Base-by-base conservation (phyloP, 1,140 invertebrate species). In the Kradibia gibbosae region DNA sequence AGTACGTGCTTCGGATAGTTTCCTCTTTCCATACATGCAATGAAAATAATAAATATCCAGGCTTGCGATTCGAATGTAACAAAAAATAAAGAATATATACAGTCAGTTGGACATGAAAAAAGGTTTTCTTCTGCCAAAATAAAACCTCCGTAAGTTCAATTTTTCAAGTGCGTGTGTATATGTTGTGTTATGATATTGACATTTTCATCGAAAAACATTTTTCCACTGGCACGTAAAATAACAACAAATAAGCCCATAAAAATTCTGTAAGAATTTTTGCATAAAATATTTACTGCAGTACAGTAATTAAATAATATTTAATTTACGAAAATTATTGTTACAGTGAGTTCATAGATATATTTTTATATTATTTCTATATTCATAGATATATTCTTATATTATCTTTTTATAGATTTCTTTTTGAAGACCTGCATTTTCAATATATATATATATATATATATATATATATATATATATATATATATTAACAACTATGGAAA, bases 21-120 rank as follows among this genome's bases (percentile, higher is more conserved):
- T 4, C n/a, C 11, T 53, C 1, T 76, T 39, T 0, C 10, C 34
- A n/a, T 13, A 28, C 39, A 45, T 53, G 34, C 34, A 20, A 31
- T 34, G 50, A 57, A 81, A 75, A 81, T 81, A 55, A 81, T 81
- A 81, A 81, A 81, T 81, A 81, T 70, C 62, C 73, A 76, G 60
- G 80, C 67, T 67, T 67, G 42, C 71, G 45, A 67, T 22, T 13
- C 31, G 17, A 34, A 22, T 42, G n/a, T 45, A 34, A 20, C 48
- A 34, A 77, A 65, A 48, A 48, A 76, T 8, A 50, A n/a, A 50
- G 34, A 74, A 13, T 31, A 31, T n/a, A n/a, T n/a, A n/a, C n/a
- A n/a, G n/a, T n/a, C n/a, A 39, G 39, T 5, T 39, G 7, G 22
- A 39, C 39, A 67, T 36, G 3, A n/a, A 67, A 15, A 67, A n/a